Evolutionary conservation across 2,888 invertebrate genomes (phyloP), one percentile per base, ranked within the genome.

Genomic region (Drosophila helvetica): DNA sequence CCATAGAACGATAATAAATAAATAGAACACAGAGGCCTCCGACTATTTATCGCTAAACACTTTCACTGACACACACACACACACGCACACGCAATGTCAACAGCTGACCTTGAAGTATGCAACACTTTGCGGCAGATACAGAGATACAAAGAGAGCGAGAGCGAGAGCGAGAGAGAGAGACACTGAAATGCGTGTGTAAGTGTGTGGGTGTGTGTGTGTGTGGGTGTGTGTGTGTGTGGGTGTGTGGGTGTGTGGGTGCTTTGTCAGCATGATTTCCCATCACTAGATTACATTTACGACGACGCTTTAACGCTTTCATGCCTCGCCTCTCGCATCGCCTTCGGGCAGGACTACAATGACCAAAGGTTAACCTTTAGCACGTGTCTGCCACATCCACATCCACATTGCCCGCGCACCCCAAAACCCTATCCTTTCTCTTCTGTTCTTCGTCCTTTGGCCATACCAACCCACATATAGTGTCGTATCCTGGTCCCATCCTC

Each of bases 61-160:
- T 22, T 17, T 17, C 42, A 27, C n/a, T 33, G 45, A 5, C 45
- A 46, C 50, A 33, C 5, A 45, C 47, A 47, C 18, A 30, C 27
- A 33, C 12, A 0, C 51, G 53, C 6, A 6, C n/a, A n/a, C 46
- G 48, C 30, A 53, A 55, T 52, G 59, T 46, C 59, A 57, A n/a
- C 50, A 30, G 52, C 68, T 84, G 83, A 84, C 83, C 83, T 84
- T 84, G 83, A 89, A 81, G 89, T 77, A 74, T 88, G 83, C 89
- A 88, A 83, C 87, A 86, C 89, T 81, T 81, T 87, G 61, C 65
- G 38, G 38, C 38, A 38, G 38, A 15, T 38, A 38, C 38, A 38
- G 38, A 51, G 17, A n/a, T 27, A n/a, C 27, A 77, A 71, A 67
- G 68, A 60, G 60, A 25, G 61, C 7, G 25, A 70, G 47, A 61